Conservation (phyloP, 2,113 vertebrate species). For the Phrynosoma platyrhinos region DNA sequence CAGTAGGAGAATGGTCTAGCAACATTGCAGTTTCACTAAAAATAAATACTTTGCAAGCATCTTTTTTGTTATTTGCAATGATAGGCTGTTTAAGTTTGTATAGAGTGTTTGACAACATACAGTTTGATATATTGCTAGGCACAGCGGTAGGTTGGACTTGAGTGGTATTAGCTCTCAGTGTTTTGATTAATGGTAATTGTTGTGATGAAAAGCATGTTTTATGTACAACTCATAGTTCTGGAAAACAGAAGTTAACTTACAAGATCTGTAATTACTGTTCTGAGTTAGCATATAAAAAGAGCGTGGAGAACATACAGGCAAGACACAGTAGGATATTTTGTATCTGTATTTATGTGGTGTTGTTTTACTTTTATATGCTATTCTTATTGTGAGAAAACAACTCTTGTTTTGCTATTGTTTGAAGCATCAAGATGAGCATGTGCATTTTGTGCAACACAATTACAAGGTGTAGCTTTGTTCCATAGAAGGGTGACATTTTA, state of each 20-base stretch:
- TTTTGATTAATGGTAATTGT: conserved; percentile 92
- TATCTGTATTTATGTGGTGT: conserved; percentile 66
- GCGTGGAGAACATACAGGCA: conserved; percentile 69
- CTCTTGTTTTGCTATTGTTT: conserved; percentile 76
- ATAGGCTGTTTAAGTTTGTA: conserved; percentile 83
- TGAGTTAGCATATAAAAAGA: conserved; percentile 80
- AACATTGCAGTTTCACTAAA: conserved; percentile 79
- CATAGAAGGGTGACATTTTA: conserved; percentile 56
- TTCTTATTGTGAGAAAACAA: conserved; percentile 77
- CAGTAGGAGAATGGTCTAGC: conserved; percentile 77
- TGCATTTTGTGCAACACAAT: conserved; percentile 74
- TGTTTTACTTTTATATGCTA: conserved; percentile 69
- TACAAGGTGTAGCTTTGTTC: conserved; percentile 66
- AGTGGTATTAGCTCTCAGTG: conserved; percentile 85
- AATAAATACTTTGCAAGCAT: conserved; percentile 82
- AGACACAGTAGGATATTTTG: conserved; percentile 69
- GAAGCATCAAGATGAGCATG: conserved; percentile 54
- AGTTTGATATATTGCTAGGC: conserved; percentile 88
- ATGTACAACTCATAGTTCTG: conserved; percentile 82
- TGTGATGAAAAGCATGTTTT: conserved; percentile 85
- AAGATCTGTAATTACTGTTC: conserved; percentile 83
- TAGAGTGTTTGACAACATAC: conserved; percentile 87
- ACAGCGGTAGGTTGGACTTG: conserved; percentile 87
- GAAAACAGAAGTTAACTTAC: conserved; percentile 84
- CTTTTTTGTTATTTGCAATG: conserved; percentile 79